Evolutionary conservation across 2,797 vertebrate species (phyloP), one percentile per base, ranked within the genome.

Genomic region (Enteromius anoplus): DNA sequence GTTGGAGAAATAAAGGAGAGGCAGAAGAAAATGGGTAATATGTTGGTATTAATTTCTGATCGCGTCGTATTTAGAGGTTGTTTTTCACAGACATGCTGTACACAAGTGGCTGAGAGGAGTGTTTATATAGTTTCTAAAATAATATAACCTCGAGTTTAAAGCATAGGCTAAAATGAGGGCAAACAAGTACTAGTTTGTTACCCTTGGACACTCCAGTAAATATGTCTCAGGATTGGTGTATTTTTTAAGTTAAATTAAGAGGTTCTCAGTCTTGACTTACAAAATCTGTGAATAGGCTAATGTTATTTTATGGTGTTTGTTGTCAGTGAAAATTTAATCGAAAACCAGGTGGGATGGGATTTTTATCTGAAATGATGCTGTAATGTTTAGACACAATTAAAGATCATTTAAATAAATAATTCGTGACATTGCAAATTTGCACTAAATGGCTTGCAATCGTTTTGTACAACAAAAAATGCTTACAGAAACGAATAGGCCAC

Each of bases 1-100:
- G 34, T 87, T 91, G 62, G 91, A 91, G 88, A 70, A 78, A 92
- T 93, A 34, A 42, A 87, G 82, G 89, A 88, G 86, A 85, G 83
- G 83, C 84, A 89, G 87, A 93, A 83, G 85, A 78, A 92, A 93
- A 94, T 91, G 91, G 91, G 92, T 93, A 92, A 55, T 93, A 90
- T 93, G 92, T 93, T 93, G 88, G 91, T 91, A 92, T 94, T 92
- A 92, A 91, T 89, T 89, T 88, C 84, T 84, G 88, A 91, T 90
- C 89, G 92, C 53, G 71, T 53, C 53, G 91, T 85, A 62, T 84
- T 86, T 91, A 64, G 89, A 29, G 75, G 91, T 90, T 76, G 34
- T 34, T 10, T 75, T 90, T 88, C 88, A 86, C 12, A 92, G 89
- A 91, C 89, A 90, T 91, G 93, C 91, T 92, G 92, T 90, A 89